phyloP scores from a whole-genome alignment of 1,140 invertebrate species.

The Drosophila pallidifrons region DNA sequence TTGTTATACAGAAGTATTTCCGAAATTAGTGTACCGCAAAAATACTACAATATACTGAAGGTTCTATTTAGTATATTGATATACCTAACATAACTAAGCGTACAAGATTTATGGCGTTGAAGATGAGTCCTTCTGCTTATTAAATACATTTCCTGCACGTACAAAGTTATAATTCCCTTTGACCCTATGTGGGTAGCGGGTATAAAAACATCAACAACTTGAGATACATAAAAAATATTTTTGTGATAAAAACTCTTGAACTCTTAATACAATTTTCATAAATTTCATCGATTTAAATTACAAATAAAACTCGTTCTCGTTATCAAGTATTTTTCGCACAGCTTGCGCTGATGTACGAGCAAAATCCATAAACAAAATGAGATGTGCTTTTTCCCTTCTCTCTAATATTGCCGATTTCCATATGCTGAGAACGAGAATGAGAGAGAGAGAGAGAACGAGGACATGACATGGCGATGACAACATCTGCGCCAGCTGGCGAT shows the following conservation, averaged over 20 bases:
- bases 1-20: too few relatives aligned
- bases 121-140: too few relatives aligned
- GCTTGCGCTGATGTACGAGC: slow-evolving; percentile 64
- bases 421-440: slow-evolving; percentile 14
- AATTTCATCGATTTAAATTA: slow-evolving; percentile 71
- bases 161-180: too few relatives aligned
- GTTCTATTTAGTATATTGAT: too few relatives aligned
- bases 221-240: slow-evolving; percentile 50
- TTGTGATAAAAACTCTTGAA: slow-evolving; percentile 55
- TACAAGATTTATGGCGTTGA: too few relatives aligned
- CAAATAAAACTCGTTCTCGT: slow-evolving; percentile 38
- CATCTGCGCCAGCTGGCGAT: slow-evolving; percentile 77
- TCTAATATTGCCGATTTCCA: slow-evolving; percentile 58
- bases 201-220: slow-evolving; percentile 31
- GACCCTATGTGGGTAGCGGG: too few relatives aligned
- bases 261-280: slow-evolving; percentile 71
- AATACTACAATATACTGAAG: too few relatives aligned
- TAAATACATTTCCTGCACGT: too few relatives aligned
- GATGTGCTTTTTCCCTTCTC: slow-evolving; percentile 28
- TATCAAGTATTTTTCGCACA: slow-evolving; percentile 44
- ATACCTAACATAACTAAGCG: too few relatives aligned
- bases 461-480: slow-evolving; percentile 65
- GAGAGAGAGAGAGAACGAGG: slow-evolving; percentile 19
- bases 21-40: too few relatives aligned
- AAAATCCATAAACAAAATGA: slow-evolving; percentile 75